Percentiles rank a stretch among this genome's conserved stretches.
Evolutionary conservation across 2,888 invertebrate species (phyloP).

Genomic region (Gandaritis pyraliata): DNA sequence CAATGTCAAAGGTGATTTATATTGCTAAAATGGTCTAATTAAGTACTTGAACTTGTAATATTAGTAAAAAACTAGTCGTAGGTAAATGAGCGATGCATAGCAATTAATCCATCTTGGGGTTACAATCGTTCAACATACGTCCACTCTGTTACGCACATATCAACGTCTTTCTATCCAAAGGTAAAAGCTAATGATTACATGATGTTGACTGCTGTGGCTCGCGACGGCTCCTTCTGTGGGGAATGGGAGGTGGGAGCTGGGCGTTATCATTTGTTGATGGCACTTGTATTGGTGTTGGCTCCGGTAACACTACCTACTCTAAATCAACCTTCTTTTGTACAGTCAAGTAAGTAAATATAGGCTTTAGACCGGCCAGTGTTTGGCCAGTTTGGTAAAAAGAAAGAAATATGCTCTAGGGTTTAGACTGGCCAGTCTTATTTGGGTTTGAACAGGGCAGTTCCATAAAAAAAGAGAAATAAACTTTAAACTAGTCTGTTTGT

Average conservation of each 20-base stretch:
- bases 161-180: conserved; percentile 77
- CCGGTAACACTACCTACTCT: conserved; percentile 35
- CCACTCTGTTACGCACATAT: conserved; percentile 83
- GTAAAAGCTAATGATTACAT: conserved; percentile 53
- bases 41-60: background rate
- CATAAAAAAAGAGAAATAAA: too few species aligned
- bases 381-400: too few species aligned
- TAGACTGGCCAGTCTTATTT: too few species aligned
- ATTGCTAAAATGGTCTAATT: too few species aligned
- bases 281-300: conserved; percentile 26
- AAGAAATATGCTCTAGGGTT: too few species aligned
- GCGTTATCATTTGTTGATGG: conserved; percentile 26
- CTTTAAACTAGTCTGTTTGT: too few species aligned
- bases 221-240: conserved; percentile 26
- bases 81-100: conserved; percentile 38
- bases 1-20: too few species aligned
- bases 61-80: background rate
- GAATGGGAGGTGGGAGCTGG: conserved; percentile 33
- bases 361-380: too few species aligned
- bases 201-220: conserved; percentile 43
- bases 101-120: conserved; percentile 53
- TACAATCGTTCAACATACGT: conserved; percentile 59
- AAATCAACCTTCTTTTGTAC: background rate
- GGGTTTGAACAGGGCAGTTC: too few species aligned
- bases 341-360: too few species aligned